phyloP scores from a whole-genome alignment of 2,888 invertebrate species.

The Sphecodes monilicornis region DNA sequence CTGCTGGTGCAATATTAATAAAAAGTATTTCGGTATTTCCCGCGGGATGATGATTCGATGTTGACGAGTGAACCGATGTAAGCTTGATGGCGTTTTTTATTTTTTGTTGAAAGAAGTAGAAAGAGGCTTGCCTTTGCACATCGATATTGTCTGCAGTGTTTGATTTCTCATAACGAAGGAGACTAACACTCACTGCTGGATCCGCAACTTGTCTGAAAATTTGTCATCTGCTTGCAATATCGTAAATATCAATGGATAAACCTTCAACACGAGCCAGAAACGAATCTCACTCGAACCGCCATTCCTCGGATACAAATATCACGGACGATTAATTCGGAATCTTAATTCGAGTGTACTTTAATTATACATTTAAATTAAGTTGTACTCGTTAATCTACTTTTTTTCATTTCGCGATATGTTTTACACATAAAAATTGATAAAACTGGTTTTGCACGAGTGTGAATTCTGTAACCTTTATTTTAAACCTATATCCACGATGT shows the following conservation, averaged over 20 bases:
- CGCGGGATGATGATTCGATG: conserved; percentile 29
- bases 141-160: conserved; percentile 77
- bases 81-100: conserved; percentile 26
- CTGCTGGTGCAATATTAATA: background rate
- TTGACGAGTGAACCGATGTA: conserved; percentile 16
- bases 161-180: conserved; percentile 82
- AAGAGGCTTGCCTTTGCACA: conserved; percentile 82
- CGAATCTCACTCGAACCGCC: conserved; percentile 5
- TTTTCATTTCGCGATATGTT: background rate
- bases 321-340: background rate
- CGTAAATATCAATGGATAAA: conserved; percentile 34
- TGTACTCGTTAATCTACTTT: background rate
- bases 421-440: background rate
- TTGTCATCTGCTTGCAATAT: conserved; percentile 61
- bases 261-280: background rate
- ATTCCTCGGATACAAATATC: background rate
- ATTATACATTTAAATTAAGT: background rate
- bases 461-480: background rate
- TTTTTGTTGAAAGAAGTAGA: conserved; percentile 44
- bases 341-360: background rate
- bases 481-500: background rate
- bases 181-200: conserved; percentile 82
- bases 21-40: conserved; percentile 15
- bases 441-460: background rate
- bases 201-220: conserved; percentile 83